A percentile compares a stretch with the other conserved stretches of the same genome.
Evolutionary conservation across 2,797 vertebrate species (phyloP).

Genomic region (Anguilla megastoma): DNA sequence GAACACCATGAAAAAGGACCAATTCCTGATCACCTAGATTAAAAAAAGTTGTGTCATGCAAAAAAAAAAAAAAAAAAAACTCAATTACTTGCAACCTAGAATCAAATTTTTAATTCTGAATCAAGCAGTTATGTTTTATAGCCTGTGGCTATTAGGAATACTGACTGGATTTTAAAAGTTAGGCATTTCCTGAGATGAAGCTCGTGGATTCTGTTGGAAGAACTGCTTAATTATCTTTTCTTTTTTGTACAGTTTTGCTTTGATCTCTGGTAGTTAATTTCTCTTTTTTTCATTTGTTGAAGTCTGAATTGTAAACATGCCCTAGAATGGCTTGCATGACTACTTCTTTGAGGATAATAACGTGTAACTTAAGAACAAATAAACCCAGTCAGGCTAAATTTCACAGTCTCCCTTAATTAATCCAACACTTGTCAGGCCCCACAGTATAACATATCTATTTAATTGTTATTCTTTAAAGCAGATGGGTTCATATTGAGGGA

Average conservation of each 20-base stretch:
- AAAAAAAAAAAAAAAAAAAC: neutral
- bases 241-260: neutral
- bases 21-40: neutral
- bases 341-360: conserved; percentile 1
- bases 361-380: neutral
- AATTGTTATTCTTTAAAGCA: neutral
- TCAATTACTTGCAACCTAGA: neutral
- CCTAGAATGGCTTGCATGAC: neutral
- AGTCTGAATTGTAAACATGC: neutral
- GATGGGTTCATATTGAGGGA: neutral
- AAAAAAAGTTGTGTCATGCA: neutral
- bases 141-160: neutral
- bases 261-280: neutral
- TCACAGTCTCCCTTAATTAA: neutral
- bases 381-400: neutral
- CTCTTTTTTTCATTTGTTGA: neutral
- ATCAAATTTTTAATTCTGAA: neutral
- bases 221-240: neutral
- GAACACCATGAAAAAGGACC: neutral
- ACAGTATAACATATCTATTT: neutral
- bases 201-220: neutral
- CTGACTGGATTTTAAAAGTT: neutral
- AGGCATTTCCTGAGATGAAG: neutral
- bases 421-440: neutral
- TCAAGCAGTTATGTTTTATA: neutral